Base-by-base conservation (phyloP, 2,113 vertebrate genomes). In the Psittacula cyanocephala region DNA sequence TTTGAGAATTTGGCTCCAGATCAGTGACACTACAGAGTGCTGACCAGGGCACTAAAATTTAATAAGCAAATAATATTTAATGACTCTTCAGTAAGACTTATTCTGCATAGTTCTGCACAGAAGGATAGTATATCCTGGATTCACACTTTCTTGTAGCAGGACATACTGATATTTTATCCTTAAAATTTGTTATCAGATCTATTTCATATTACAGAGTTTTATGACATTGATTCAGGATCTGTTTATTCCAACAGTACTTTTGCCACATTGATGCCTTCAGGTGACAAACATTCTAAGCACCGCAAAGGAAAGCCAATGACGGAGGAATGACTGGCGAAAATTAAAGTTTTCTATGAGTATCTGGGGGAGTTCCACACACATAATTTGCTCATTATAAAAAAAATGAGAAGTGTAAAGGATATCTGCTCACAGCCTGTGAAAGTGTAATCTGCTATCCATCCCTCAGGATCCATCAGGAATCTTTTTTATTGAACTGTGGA, bases 1-100 rank as follows among this genome's bases (percentile, higher is more conserved):
- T 75, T 81, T 79, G 67, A 62, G 65, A 82, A 50, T 77, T 85
- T 89, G 81, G 25, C 19, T 95, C 47, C 37, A 50, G 39, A 62
- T 72, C 79, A 87, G 43, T 35, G 70, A 67, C 64, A 75, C 7
- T 19, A 44, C 60, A 90, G 55, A 39, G 63, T 5, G 3, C 53
- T 95, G 76, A 68, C 52, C 52, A 93, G n/a, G 17, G 31, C 47
- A 93, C 13, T 84, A 90, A 81, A 94, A 91, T 78, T 76, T 91
- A 96, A 92, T 25, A 88, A 59, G 55, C n/a, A 90, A 90, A 92
- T 89, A 81, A 90, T 68, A 77, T 69, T 92, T 86, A 90, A 94
- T 47, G 9, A 41, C n/a, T 70, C 29, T 81, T 86, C 60, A 71
- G 4, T 60, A 83, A 60, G 29, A 78, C 44, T 78, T 80, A 28